Percentiles rank a stretch among this genome's conserved stretches.
Evolutionary conservation across 1,140 invertebrate species (phyloP).

Genomic region (Cydia strobilella): DNA sequence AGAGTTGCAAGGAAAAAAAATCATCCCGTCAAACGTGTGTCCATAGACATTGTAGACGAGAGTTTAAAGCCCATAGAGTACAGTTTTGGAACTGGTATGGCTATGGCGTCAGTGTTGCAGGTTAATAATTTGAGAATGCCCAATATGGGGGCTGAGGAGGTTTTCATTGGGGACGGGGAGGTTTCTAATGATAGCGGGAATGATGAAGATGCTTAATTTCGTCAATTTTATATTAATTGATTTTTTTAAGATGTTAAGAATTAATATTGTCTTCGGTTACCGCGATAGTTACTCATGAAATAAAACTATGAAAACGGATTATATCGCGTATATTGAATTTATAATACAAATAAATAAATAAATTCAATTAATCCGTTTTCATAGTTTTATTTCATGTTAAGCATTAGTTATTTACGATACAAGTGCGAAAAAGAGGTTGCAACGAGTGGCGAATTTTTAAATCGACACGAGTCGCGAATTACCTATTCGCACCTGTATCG

Average conservation of each 20-base stretch:
- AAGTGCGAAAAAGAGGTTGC: no score
- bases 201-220: constrained; percentile 57
- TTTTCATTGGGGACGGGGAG: constrained; percentile 68
- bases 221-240: not conserved
- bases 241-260: not conserved
- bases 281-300: no score
- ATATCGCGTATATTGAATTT: no score
- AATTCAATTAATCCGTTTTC: no score
- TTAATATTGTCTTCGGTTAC: no score
- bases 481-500: no score
- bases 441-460: no score
- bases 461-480: no score
- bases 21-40: constrained; percentile 48
- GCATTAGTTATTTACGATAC: no score
- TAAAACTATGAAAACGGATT: no score
- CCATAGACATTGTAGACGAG: constrained; percentile 66
- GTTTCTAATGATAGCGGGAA: constrained; percentile 70
- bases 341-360: no score
- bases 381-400: no score
- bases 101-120: constrained; percentile 75
- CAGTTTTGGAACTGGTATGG: constrained; percentile 74
- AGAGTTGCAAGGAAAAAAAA: constrained; percentile 63
- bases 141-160: constrained; percentile 59
- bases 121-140: constrained; percentile 53
- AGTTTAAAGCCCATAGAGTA: constrained; percentile 71